Percentiles rank a stretch among this genome's conserved stretches.
These are phyloP conservation scores for Acrocephalus arundinaceus DNA, from an alignment of 2,113 vertebrate genomes.

Conservation along the genomic window DNA sequence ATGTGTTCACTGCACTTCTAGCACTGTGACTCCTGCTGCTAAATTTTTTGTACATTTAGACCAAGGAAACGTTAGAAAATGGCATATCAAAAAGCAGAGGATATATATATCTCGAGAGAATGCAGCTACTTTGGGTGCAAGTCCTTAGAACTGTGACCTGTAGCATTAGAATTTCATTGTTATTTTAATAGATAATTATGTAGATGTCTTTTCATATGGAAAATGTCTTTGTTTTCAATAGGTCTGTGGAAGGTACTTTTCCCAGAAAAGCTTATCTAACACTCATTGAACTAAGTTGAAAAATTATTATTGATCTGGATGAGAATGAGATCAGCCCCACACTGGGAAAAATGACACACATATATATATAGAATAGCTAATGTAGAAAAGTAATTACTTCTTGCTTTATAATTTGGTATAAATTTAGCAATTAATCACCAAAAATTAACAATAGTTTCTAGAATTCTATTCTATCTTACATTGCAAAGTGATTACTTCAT, in stretches of 20 bases:
- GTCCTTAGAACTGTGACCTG: background rate
- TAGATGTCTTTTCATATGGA: background rate
- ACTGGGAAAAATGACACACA: background rate
- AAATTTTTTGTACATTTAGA: background rate
- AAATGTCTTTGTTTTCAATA: background rate
- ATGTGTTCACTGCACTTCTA: background rate
- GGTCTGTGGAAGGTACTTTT: background rate
- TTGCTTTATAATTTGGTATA: background rate
- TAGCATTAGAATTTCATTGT: background rate
- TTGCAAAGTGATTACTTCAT: background rate
- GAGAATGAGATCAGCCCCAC: background rate
- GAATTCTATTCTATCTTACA: background rate
- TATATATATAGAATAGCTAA: background rate
- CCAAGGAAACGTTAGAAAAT: background rate
- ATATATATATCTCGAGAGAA: background rate
- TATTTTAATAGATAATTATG: background rate
- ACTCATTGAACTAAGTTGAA: background rate
- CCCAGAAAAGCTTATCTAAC: constrained; percentile 1
- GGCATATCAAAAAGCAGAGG: background rate
- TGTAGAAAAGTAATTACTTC: background rate
- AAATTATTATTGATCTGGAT: constrained; percentile 32
- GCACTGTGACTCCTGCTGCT: background rate
- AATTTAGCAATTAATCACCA: background rate
- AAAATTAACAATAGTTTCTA: background rate
- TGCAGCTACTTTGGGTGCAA: background rate